These are phyloP conservation scores for Orientallactaga sibirica DNA, from an alignment of 2,797 vertebrate species.

Conservation along the genomic window DNA sequence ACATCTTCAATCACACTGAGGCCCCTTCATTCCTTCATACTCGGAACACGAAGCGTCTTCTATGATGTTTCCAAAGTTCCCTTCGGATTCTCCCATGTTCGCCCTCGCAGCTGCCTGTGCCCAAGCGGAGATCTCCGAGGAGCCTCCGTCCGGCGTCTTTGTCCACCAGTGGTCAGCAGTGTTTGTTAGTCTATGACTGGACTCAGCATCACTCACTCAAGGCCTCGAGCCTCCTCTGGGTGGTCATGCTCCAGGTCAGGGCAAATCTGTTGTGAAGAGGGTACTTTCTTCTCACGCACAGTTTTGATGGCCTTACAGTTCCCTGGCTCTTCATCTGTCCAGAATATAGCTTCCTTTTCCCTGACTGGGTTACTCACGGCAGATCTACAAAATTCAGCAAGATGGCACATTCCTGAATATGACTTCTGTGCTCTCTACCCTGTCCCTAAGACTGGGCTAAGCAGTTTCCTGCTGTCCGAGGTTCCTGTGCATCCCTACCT, in stretches of 20 bases:
- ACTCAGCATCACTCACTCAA: background rate
- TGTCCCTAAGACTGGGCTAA: background rate
- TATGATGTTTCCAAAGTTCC: background rate
- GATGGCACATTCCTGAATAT: background rate
- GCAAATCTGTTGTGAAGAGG: background rate
- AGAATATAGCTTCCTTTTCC: background rate
- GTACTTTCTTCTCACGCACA: background rate
- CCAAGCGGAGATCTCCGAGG: background rate
- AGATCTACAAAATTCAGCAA: background rate
- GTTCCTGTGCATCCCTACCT: constrained; percentile 3
- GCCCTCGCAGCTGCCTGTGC: background rate
- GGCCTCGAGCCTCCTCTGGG: background rate
- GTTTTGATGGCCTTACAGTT: background rate
- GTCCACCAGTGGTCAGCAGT: background rate
- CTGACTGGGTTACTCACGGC: background rate
- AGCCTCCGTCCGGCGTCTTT: background rate
- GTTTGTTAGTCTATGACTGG: background rate
- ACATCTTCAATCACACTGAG: background rate
- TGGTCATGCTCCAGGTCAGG: background rate
- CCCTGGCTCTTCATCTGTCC: background rate
- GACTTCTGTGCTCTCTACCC: background rate
- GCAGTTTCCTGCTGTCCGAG: background rate
- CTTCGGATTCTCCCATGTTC: background rate
- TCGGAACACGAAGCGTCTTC: background rate
- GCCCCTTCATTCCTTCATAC: background rate